Conservation (phyloP, 2,888 invertebrate genomes). For the Galeopsomyia nigrocyanea region DNA sequence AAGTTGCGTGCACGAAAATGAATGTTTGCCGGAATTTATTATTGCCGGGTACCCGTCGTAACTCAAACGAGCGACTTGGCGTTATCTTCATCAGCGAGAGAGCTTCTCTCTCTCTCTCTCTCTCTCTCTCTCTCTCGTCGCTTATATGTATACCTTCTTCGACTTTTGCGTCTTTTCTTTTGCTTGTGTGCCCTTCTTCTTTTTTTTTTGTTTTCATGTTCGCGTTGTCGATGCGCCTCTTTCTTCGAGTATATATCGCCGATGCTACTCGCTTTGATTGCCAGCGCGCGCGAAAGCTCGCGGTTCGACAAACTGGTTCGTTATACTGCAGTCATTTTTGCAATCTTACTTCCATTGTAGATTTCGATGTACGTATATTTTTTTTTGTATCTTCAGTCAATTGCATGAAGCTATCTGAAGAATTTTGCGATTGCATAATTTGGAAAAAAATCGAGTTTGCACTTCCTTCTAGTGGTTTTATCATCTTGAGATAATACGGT, state of each 20-base stretch:
- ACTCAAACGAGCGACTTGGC: conserved; percentile 65
- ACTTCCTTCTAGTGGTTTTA: no score
- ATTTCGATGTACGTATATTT: no score
- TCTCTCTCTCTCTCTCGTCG: conserved; percentile 13
- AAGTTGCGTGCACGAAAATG: conserved; percentile 69
- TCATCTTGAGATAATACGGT: no score
- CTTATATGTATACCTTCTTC: background rate
- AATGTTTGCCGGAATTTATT: conserved; percentile 69
- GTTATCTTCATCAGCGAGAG: conserved; percentile 67
- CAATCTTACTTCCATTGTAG: no score
- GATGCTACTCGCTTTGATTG: no score
- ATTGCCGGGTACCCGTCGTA: conserved; percentile 65
- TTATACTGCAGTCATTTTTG: no score
- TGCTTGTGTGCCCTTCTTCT: background rate
- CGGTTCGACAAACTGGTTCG: no score
- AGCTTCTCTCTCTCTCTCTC: conserved; percentile 9
- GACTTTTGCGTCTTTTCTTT: conserved; percentile 3
- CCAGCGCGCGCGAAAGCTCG: no score
- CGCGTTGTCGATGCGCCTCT: background rate
- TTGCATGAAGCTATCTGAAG: no score
- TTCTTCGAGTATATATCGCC: background rate
- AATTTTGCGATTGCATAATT: no score
- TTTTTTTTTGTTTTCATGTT: background rate
- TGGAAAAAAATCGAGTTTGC: no score
- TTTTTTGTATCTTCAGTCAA: no score